Evolutionary conservation across 2,888 invertebrate genomes (phyloP), one percentile per base, ranked within the genome.

Genomic region (Chloromyia formosa): DNA sequence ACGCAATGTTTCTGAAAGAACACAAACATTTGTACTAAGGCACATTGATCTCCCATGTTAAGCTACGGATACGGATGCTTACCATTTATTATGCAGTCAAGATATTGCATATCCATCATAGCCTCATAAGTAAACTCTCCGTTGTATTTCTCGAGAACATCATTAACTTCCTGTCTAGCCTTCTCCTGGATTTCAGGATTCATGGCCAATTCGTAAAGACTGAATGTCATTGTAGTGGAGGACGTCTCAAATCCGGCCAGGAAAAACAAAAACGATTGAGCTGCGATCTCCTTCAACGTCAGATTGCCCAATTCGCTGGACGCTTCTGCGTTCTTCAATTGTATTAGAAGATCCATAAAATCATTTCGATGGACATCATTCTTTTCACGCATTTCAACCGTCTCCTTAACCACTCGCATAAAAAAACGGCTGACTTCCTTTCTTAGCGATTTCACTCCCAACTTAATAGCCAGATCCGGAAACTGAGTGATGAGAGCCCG

Each of bases 161-260:
- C 72, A 10, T 82, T 80, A 1, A 88, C 83, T 81, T 89, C 88
- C 1, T 80, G 76, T 5, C 87, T 80, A 1, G 87, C 78, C 68
- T 80, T 84, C 0, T 84, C 81, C 77, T 89, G 89, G 0, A 87
- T 78, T 0, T 86, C 83, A 0, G 58, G 58, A 58, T 58, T 58
- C 18, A 18, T 58, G 2, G 58, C 58, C 88, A 89, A 78, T 79
- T 88, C 87, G 76, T 86, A 89, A 3, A 88, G 78, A 9, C 85
- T 84, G 77, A 87, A 88, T 1, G 86, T 84, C 80, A 88, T 84
- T 0, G 86, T 86, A 0, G 86, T 84, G 0, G 86, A 84, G 1
- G 88, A 87, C 0, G 89, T 88, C 77, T 89, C 89, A 64, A 86
- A 88, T 0, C 89, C 89, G 20, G 88, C 89, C 10, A 83, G 75